Conservation (phyloP, 2,888 invertebrate species). For the Sarcophaga carnaria region DNA sequence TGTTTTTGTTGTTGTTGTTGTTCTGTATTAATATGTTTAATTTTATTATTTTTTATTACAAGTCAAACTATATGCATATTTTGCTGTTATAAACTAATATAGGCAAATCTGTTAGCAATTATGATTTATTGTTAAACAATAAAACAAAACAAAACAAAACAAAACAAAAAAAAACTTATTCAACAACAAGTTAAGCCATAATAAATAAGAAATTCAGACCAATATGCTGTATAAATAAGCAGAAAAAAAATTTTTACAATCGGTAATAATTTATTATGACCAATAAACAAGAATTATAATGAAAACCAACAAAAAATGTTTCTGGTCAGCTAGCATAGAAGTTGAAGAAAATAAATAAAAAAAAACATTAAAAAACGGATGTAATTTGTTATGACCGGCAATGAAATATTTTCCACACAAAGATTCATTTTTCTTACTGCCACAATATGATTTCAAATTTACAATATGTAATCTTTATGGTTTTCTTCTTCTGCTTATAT, state of each 20-base stretch:
- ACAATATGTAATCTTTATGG: no score
- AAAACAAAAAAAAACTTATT: not conserved
- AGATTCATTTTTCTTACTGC: not conserved
- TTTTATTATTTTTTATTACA: conserved; percentile 6
- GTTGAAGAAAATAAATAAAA: conserved; percentile 42
- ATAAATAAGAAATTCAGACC: conserved; percentile 12
- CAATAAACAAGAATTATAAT: conserved; percentile 50
- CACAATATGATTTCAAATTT: no score
- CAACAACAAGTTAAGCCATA: conserved; percentile 4
- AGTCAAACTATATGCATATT: conserved; percentile 2
- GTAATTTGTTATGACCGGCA: conserved; percentile 60
- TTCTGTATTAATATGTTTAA: not conserved
- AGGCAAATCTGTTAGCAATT: conserved; percentile 67
- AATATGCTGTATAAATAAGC: conserved; percentile 18
- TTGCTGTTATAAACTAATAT: conserved; percentile 53
- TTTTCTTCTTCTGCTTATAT: not conserved
- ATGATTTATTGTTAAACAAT: conserved; percentile 69
- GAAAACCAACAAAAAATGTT: not conserved
- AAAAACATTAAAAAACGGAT: conserved; percentile 59
- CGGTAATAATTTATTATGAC: conserved; percentile 40
- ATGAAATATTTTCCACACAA: conserved; percentile 21
- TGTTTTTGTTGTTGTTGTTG: not conserved
- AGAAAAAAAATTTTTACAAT: conserved; percentile 10
- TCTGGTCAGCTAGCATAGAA: conserved; percentile 5
- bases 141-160: not conserved